phyloP scores from a whole-genome alignment of 1,140 invertebrate species.

The Hermetia illucens region DNA sequence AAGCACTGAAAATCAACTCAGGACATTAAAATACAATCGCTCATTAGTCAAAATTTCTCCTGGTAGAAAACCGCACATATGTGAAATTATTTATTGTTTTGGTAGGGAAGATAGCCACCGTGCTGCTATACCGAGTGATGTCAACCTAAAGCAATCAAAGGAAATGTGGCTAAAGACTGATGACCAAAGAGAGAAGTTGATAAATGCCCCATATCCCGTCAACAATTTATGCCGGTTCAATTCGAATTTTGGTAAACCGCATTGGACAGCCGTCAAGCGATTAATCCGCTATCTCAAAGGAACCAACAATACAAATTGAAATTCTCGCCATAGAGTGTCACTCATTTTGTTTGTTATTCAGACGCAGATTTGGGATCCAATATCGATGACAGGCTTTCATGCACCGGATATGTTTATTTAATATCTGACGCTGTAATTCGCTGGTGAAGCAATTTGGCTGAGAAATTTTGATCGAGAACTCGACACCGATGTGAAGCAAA shows the following conservation, averaged over 20 bases:
- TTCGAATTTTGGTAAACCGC: constrained; percentile 13
- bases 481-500: too few species aligned
- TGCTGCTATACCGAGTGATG: too few species aligned
- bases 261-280: constrained; percentile 23
- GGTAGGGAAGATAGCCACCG: too few species aligned
- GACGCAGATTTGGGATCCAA: constrained; percentile 7
- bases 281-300: constrained; percentile 26
- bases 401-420: constrained; percentile 3
- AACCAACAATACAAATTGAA: constrained; percentile 10
- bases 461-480: too few species aligned
- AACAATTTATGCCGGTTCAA: constrained; percentile 23
- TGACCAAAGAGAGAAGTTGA: too few species aligned
- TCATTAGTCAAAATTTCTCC: too few species aligned
- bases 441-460: too few species aligned
- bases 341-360: constrained; percentile 4
- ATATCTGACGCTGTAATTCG: background rate
- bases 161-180: constrained; percentile 20
- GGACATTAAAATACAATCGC: too few species aligned
- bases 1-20: too few species aligned
- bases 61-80: too few species aligned
- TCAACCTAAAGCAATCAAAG: too few species aligned
- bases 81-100: too few species aligned
- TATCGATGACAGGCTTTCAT: constrained; percentile 6
- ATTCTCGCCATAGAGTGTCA: constrained; percentile 1
- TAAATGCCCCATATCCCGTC: constrained; percentile 28